A percentile compares a stretch with the other conserved stretches of the same genome.
Conservation (phyloP, 1,140 invertebrate genomes). For the Hylaeus anthracinus region DNA sequence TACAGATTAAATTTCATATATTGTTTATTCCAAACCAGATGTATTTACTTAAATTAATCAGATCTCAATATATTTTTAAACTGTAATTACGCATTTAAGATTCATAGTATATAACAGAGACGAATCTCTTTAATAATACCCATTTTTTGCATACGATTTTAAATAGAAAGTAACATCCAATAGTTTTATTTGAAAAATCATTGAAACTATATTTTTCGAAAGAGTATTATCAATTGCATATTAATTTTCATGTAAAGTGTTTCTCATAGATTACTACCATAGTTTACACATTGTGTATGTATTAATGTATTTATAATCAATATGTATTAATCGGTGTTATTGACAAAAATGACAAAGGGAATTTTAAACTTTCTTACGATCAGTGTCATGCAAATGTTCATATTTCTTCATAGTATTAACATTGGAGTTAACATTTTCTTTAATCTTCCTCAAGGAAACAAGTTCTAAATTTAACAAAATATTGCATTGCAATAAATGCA, state of each 20-base stretch:
- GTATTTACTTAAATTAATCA: constrained; percentile 39
- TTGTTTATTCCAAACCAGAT: constrained; percentile 22
- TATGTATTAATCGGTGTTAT: constrained; percentile 6
- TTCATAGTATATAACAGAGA: constrained; percentile 12
- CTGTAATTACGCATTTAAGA: constrained; percentile 59
- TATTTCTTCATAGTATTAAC: background rate
- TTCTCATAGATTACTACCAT: constrained; percentile 23
- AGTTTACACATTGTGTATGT: constrained; percentile 25
- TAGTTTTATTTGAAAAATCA: constrained; percentile 29
- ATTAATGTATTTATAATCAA: constrained; percentile 25
- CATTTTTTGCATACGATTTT: constrained; percentile 22
- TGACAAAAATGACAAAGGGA: constrained; percentile 14
- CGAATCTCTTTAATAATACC: constrained; percentile 41
- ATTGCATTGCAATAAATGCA: background rate
- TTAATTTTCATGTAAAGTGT: constrained; percentile 28
- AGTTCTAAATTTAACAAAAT: constrained; percentile 12
- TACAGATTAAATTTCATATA: constrained; percentile 15
- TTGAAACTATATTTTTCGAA: constrained; percentile 16
- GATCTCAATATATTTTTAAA: constrained; percentile 62
- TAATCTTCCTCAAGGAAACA: constrained; percentile 20
- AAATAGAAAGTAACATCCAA: background rate
- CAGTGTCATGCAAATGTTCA: constrained; percentile 18
- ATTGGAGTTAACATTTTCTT: constrained; percentile 12
- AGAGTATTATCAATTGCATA: constrained; percentile 15
- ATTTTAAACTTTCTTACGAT: constrained; percentile 43